phyloP scores from a whole-genome alignment of 2,113 vertebrate species.

The Chrysemys picta region DNA sequence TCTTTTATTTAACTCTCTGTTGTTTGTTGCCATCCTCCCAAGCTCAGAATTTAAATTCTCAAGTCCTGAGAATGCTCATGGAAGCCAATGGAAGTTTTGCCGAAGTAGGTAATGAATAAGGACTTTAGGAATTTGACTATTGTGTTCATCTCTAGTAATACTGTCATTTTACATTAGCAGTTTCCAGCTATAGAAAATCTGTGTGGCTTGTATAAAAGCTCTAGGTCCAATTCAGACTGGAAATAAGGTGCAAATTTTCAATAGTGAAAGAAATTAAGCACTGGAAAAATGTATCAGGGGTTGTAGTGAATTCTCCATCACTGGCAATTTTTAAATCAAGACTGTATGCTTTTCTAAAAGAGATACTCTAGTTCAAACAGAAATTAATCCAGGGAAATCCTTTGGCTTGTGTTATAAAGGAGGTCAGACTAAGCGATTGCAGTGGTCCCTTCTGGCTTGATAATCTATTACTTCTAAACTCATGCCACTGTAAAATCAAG shows the following conservation, averaged over 20 bases:
- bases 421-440: background rate
- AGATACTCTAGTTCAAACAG: background rate
- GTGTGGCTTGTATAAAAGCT: background rate
- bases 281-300: background rate
- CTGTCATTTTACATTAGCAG: background rate
- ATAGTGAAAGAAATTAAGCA: background rate
- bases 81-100: background rate
- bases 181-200: background rate
- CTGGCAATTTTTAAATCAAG: background rate
- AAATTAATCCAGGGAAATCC: background rate
- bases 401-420: background rate
- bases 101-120: background rate
- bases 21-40: background rate
- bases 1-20: background rate
- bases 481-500: background rate
- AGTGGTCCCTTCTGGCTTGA: background rate
- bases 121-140: background rate
- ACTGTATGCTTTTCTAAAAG: background rate
- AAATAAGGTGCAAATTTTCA: background rate
- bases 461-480: background rate
- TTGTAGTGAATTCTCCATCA: background rate
- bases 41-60: background rate
- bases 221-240: background rate
- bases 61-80: background rate
- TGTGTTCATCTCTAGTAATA: background rate